Base-by-base conservation (phyloP, 2,797 vertebrate species). In the Scolopax rusticola region DNA sequence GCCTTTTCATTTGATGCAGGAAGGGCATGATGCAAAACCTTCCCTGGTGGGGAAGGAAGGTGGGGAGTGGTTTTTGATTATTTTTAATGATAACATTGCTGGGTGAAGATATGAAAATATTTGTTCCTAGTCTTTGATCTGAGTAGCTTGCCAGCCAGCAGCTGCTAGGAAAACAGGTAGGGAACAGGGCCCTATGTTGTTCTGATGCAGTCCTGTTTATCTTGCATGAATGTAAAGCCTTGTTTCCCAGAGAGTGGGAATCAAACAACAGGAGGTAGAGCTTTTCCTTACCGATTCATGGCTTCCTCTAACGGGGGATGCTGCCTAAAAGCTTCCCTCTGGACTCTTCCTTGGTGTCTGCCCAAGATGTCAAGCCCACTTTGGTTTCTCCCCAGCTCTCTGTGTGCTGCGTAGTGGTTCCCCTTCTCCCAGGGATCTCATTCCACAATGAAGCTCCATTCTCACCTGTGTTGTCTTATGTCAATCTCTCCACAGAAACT, bases 1-100 rank as follows among this genome's bases (percentile, higher is more conserved):
- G 89, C 81, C 79, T 95, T 91, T 76, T 89, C 65, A 95, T 76
- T 95, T 86, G 32, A 47, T 60, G 74, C 89, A 93, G 94, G 95
- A 97, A 94, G 68, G 60, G 91, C 86, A 90, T 87, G 93, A 95
- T 95, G 90, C 86, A 94, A 97, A 95, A 93, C 68, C 84, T 89
- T 90, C 77, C 64, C 93, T 91, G 64, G 21, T 64, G 88, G 90
- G 91, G 86, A 96, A 96, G 94, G 87, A 93, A 94, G 84, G 59
- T 80, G 79, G 91, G 85, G 92, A 94, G 87, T 5, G 32, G 68
- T 74, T 95, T 89, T 75, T 80, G 84, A 85, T 97, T 94, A 69
- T 94, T 84, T 95, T 88, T 89, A 53, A 50, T 73, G 90, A 96
- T 93, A 94, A 93, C 91, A 95, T 84, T 89, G 79, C 80, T 78